Base-by-base conservation (phyloP, 1,140 invertebrate genomes). In the Cryptotermes secundus region DNA sequence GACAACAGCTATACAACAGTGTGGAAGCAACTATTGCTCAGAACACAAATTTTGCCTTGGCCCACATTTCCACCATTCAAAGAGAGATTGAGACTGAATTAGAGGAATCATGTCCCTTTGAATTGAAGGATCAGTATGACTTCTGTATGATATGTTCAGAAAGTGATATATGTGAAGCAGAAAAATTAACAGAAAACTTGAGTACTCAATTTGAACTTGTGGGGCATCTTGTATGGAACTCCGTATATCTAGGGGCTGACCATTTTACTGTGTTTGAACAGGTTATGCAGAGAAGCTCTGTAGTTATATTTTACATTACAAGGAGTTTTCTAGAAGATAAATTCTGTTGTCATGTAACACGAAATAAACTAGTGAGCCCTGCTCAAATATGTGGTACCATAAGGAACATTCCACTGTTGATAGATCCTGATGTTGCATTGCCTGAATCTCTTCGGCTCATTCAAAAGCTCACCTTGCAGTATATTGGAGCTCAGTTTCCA, bases 331-430 rank as follows among this genome's bases (percentile, higher is more conserved):
- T n/a, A 49, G 81, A 45, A n/a, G 81, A 82, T 34, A 38, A 49
- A 38, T 82, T 82, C n/a, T 82, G 81, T 34, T 82, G 42, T n/a
- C 81, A 82, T 59, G 31, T 82, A 59, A 42, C 53, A 59, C n/a
- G 42, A 45, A 82, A 10, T 34, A 82, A 19, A 42, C 31, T 82
- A 16, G 81, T 31, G 7, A 72, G 59, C 31, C 59, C 59, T 72
- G 59, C 31, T 72, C 26, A 72, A 72, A 31, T 72, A 31, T 72
- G 2, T 72, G 59, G 59, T n/a, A 72, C 59, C n/a, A 72, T 72
- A n/a, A 72, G 59, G n/a, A 16, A 72, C 31, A 31, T 72, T 72
- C 59, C 59, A 2, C 59, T 72, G n/a, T 72, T 72, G 14, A 72
- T 72, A n/a, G 59, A 72, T 72, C 4, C 3, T 72, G 59, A 72